Evolutionary conservation across 2,888 invertebrate genomes (phyloP).

Genomic region (Synergus japonicus): DNA sequence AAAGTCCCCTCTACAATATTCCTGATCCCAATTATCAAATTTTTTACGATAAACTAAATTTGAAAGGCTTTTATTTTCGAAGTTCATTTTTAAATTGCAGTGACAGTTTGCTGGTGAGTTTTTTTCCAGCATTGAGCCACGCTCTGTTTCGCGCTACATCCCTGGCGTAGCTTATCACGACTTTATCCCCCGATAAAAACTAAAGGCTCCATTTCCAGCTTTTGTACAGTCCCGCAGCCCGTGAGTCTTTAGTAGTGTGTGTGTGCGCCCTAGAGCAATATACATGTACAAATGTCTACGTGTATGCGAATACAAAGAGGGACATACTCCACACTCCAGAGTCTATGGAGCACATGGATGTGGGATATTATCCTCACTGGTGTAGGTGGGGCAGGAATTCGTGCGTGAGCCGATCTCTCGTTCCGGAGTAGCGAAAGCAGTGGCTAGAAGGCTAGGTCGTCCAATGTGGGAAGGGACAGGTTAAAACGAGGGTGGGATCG

Average conservation of each 20-base stretch:
- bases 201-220: conserved; percentile 74
- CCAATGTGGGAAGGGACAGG: conserved; percentile 59
- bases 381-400: conserved; percentile 30
- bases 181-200: conserved; percentile 75
- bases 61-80: neutral
- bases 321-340: neutral
- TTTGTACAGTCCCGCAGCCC: conserved; percentile 65
- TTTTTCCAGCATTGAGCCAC: conserved; percentile 8
- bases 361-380: conserved; percentile 23
- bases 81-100: neutral
- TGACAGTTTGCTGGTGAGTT: neutral
- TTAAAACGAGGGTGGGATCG: conserved; percentile 68
- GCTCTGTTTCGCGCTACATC: conserved; percentile 64
- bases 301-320: conserved; percentile 46
- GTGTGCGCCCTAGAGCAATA: conserved; percentile 24
- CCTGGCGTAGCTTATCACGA: conserved; percentile 74
- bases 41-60: neutral
- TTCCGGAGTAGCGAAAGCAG: conserved; percentile 46
- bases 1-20: no score
- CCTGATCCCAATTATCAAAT: neutral
- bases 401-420: conserved; percentile 52
- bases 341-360: conserved; percentile 18
- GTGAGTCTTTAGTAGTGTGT: conserved; percentile 44
- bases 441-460: conserved; percentile 42
- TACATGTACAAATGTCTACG: conserved; percentile 44